Evolutionary conservation across 2,797 vertebrate species (phyloP).

Genomic region (Platyrinchus mystaceus): DNA sequence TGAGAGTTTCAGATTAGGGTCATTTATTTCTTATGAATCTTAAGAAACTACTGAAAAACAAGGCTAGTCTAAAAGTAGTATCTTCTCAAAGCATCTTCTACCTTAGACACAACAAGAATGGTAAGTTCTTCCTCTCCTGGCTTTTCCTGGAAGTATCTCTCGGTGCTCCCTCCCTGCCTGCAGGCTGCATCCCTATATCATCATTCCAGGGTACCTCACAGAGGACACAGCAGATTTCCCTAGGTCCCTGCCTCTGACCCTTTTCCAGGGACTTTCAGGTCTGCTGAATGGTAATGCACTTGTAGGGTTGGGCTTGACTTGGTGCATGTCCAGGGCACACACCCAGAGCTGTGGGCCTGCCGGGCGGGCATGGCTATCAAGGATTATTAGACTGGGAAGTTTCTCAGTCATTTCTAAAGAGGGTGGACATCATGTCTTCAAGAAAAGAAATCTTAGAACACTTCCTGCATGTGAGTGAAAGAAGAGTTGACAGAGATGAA

Average conservation of each 20-base stretch:
- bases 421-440: background rate
- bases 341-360: background rate
- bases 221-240: background rate
- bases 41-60: background rate
- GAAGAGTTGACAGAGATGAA: background rate
- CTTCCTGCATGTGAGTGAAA: background rate
- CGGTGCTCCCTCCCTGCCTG: background rate
- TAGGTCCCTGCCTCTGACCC: accelerated
- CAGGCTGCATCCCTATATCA: background rate
- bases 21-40: background rate
- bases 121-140: background rate
- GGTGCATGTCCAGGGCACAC: background rate
- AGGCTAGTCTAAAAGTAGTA: background rate
- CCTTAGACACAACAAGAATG: background rate
- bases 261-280: background rate
- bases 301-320: background rate
- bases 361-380: accelerated
- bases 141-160: background rate
- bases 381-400: background rate
- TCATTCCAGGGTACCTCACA: accelerated
- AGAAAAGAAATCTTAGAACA: background rate
- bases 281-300: accelerated
- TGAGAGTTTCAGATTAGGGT: background rate
- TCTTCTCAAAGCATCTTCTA: background rate
- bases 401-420: background rate